Conservation (phyloP, 2,888 invertebrate species). For the Actias luna region DNA sequence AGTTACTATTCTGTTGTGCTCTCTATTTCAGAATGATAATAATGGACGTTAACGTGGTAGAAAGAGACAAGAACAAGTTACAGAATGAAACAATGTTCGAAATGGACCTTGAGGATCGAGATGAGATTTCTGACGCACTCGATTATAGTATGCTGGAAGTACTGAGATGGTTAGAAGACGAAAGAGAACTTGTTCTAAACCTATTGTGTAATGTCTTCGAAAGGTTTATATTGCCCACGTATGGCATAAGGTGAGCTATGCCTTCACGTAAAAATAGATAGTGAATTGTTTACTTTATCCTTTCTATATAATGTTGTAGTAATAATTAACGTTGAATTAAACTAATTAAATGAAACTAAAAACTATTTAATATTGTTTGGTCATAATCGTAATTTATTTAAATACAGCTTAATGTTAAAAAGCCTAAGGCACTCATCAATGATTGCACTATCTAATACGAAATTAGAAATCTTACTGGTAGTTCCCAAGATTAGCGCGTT, state of each 20-base stretch:
- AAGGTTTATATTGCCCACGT: slow-evolving; percentile 89
- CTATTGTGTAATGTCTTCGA: slow-evolving; percentile 87
- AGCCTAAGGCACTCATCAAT: too few species aligned
- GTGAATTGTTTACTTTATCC: neutral
- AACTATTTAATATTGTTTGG: too few species aligned
- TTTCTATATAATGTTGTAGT: too few species aligned
- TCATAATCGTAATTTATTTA: too few species aligned
- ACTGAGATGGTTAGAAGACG: slow-evolving; percentile 85
- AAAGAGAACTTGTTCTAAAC: slow-evolving; percentile 83
- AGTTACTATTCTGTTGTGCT: neutral
- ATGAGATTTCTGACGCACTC: slow-evolving; percentile 77
- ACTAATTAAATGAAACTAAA: too few species aligned
- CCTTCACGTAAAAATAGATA: neutral
- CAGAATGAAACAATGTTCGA: slow-evolving; percentile 75
- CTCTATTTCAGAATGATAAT: slow-evolving; percentile 83
- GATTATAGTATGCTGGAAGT: slow-evolving; percentile 90
- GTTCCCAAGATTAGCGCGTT: too few species aligned
- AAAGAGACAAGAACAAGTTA: slow-evolving; percentile 60
- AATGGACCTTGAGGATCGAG: slow-evolving; percentile 79
- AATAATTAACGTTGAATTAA: too few species aligned
- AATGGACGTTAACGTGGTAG: slow-evolving; percentile 87
- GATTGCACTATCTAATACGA: too few species aligned
- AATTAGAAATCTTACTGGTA: too few species aligned
- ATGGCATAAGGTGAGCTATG: slow-evolving; percentile 82
- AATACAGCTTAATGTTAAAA: too few species aligned